Evolutionary conservation across 1,140 invertebrate species (phyloP), one percentile per base, ranked within the genome.

Genomic region (Papilio helenus): DNA sequence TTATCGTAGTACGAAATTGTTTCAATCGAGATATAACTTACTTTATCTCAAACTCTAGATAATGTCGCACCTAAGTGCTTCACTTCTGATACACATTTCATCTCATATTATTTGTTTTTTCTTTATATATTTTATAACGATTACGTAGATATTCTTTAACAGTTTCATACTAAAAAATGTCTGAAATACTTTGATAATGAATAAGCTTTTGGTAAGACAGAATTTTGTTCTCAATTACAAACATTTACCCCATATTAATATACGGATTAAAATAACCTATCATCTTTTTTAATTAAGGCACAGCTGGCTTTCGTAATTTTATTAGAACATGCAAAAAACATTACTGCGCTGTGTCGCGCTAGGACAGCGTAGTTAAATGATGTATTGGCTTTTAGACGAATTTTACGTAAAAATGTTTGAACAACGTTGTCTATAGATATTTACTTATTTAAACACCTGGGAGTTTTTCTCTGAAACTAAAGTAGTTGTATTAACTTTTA

Each of bases 321-420:
- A 42, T 44, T 34, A 72, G 39, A 39, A 72, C 4, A 72, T n/a
- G n/a, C 71, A 72, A 77, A 46, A 26, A 58, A 26, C 51, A 12
- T 26, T 74, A 49, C 16, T 12, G 7, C 20, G 58, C 58, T 61
- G 58, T 61, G 58, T 61, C 51, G 58, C 12, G 58, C 23, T 9
- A 12, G 58, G 58, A 61, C 23, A 61, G 58, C 58, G 10, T 26
- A 12, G 58, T 26, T 61, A 61, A 61, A 26, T 61, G 58, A 61
- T 61, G 58, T 61, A 61, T 61, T 9, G 58, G 20, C 58, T 61
- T 61, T 61, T 61, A 26, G 58, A 26, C 58, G 23, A 61, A 10
- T 61, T 61, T 61, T 26, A 61, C 58, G 58, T 61, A 61, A 23
- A 26, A 61, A 23, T 20, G 23, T 26, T 61, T 2, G 23, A 61